phyloP scores from a whole-genome alignment of 2,888 invertebrate species.

The Sclerodermus sp. region DNA sequence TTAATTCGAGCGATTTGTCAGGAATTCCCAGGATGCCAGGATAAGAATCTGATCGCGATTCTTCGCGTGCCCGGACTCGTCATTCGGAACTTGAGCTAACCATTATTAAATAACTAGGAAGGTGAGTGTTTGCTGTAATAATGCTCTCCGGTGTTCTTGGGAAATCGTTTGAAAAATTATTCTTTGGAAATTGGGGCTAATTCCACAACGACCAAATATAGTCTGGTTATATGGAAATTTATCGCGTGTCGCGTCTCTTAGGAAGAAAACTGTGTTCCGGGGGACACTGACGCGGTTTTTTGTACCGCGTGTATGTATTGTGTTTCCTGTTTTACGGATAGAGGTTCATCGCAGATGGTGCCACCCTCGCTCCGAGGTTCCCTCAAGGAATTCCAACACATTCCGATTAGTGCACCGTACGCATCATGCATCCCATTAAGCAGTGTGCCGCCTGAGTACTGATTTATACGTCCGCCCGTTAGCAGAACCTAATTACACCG shows the following conservation, averaged over 20 bases:
- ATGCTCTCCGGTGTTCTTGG: neutral
- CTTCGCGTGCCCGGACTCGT: neutral
- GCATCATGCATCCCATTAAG: slow-evolving; percentile 3
- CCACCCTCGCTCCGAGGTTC: neutral
- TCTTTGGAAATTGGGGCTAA: neutral
- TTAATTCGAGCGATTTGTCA: slow-evolving; percentile 34
- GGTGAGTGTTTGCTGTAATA: slow-evolving; percentile 5
- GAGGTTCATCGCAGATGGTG: slow-evolving; percentile 1
- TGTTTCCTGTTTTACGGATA: slow-evolving; percentile 1
- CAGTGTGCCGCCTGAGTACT: slow-evolving; percentile 1
- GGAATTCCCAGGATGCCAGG: slow-evolving; percentile 3
- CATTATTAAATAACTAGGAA: neutral
- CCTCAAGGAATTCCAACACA: neutral
- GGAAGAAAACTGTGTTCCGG: too few relatives aligned
- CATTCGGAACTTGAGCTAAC: neutral
- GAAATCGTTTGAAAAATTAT: neutral
- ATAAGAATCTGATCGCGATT: slow-evolving; percentile 2
- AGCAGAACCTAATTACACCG: neutral
- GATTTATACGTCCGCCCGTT: slow-evolving; percentile 10
- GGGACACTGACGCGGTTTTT: too few relatives aligned
- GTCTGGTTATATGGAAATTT: too few relatives aligned
- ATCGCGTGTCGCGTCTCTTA: too few relatives aligned
- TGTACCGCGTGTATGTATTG: neutral
- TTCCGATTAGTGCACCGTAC: neutral
- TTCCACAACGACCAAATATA: too few relatives aligned